Percentiles rank a stretch among this genome's conserved stretches.
phyloP scores from a whole-genome alignment of 1,140 invertebrate genomes.

The Brachystomella parvula region DNA sequence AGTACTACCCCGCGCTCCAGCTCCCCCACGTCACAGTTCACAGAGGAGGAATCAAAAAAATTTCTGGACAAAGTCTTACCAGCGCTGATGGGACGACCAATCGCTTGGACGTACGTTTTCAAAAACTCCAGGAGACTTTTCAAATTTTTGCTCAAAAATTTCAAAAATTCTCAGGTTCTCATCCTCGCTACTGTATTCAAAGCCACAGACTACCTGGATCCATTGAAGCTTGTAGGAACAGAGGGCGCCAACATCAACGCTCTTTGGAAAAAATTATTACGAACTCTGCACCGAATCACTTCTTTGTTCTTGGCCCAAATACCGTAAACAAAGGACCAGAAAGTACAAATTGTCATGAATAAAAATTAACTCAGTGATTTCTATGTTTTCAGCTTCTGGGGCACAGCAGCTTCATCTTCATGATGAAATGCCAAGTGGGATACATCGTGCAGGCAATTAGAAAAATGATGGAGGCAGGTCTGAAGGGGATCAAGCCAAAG shows the following conservation, averaged over 20 bases:
- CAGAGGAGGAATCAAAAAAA: slow-evolving; percentile 1
- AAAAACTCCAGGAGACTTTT: neutral
- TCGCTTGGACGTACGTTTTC: neutral
- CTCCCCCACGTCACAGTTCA: neutral
- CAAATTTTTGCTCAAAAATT: too few relatives aligned
- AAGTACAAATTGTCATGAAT: neutral
- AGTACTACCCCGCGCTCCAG: neutral
- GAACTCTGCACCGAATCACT: slow-evolving; percentile 14
- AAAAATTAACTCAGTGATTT: neutral
- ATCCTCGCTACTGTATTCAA: slow-evolving; percentile 14
- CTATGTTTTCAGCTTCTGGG: slow-evolving; percentile 12
- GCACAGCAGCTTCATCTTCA: slow-evolving; percentile 23
- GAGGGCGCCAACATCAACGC: slow-evolving; percentile 14
- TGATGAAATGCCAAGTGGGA: slow-evolving; percentile 26
- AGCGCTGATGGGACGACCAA: neutral
- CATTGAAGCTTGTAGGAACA: slow-evolving; percentile 17
- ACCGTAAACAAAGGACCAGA: slow-evolving; percentile 1
- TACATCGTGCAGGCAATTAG: slow-evolving; percentile 12
- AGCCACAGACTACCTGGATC: slow-evolving; percentile 20
- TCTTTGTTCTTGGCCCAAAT: slow-evolving; percentile 20
- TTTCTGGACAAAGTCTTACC: neutral
- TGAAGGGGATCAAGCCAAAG: neutral
- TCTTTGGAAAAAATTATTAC: slow-evolving; percentile 19
- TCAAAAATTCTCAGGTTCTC: neutral
- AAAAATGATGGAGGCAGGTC: slow-evolving; percentile 5